Evolutionary conservation across 1,140 invertebrate species (phyloP).

Genomic region (Drosophila bifasciata): DNA sequence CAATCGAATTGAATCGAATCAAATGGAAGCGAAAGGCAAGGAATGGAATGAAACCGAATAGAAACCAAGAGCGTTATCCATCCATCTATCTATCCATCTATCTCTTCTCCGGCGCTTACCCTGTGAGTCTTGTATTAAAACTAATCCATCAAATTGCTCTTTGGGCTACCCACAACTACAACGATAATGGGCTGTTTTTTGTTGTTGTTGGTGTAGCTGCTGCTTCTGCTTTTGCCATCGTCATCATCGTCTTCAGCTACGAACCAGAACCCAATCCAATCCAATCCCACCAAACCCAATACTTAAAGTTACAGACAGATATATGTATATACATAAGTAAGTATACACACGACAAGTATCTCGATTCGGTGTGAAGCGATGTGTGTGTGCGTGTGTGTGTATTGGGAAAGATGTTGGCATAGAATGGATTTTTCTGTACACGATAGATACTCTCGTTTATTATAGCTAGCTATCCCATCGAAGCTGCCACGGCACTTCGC

Average conservation of each 20-base stretch:
- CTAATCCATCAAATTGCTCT: slow-evolving; percentile 78
- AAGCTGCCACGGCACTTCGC: slow-evolving; percentile 55
- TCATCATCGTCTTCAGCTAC: slow-evolving; percentile 31
- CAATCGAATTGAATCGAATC: slow-evolving; percentile 33
- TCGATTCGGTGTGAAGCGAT: slow-evolving; percentile 41
- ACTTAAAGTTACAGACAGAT: slow-evolving; percentile 68
- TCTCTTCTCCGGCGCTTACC: slow-evolving; percentile 3
- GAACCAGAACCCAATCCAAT: slow-evolving; percentile 34
- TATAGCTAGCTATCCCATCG: slow-evolving; percentile 28
- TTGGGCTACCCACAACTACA: slow-evolving; percentile 63
- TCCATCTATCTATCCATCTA: slow-evolving; percentile 31
- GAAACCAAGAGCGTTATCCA: slow-evolving; percentile 63
- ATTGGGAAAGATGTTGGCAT: slow-evolving; percentile 24
- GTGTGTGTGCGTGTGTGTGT: slow-evolving; percentile 17
- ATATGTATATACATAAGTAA: slow-evolving; percentile 15
- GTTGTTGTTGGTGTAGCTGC: slow-evolving; percentile 34
- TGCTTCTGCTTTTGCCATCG: slow-evolving; percentile 11
- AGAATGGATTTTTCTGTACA: slow-evolving; percentile 45
- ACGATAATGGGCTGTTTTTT: slow-evolving; percentile 55
- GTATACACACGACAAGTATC: slow-evolving; percentile 66
- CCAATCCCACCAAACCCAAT: slow-evolving; percentile 40
- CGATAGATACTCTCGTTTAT: slow-evolving; percentile 4
- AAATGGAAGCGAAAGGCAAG: neutral
- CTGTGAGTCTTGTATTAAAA: slow-evolving; percentile 57
- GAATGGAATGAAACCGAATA: slow-evolving; percentile 39